phyloP scores from a whole-genome alignment of 2,797 vertebrate genomes.

The Pangasius mekongensis region DNA sequence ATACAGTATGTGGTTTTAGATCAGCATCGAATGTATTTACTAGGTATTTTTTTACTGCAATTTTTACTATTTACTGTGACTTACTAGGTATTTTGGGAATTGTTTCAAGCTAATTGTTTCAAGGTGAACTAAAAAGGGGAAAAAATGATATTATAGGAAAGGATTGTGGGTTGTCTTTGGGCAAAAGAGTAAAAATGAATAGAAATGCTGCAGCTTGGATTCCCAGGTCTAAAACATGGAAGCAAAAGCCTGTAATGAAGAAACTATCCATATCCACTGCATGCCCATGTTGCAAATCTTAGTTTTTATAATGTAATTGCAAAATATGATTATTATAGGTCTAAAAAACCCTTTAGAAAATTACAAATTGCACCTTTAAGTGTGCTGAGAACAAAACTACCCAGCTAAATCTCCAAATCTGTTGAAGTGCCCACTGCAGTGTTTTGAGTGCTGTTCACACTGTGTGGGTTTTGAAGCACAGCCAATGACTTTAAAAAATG shows the following conservation, averaged over 20 bases:
- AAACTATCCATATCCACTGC: neutral
- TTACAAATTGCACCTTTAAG: neutral
- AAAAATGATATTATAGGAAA: neutral
- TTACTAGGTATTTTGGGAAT: neutral
- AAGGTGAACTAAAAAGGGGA: too few species aligned
- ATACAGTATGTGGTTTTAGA: neutral
- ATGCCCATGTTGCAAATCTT: neutral
- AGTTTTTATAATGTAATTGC: neutral
- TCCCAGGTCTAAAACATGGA: neutral
- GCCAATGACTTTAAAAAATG: neutral
- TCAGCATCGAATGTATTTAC: too few species aligned
- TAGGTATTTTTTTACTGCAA: too few species aligned
- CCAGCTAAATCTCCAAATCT: neutral
- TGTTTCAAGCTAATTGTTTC: neutral
- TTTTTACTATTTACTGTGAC: too few species aligned
- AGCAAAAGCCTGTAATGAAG: neutral
- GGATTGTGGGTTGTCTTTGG: neutral
- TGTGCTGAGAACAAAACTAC: neutral
- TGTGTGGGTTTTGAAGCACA: constrained; percentile 20
- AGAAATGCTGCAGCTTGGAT: neutral
- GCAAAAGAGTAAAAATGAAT: neutral
- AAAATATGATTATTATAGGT: neutral
- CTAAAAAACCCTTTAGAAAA: neutral
- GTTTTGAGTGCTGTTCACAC: constrained; percentile 14
- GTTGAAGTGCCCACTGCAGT: constrained; percentile 4